Conservation (phyloP, 2,797 vertebrate genomes). For the Peromyscus melanophrys region DNA sequence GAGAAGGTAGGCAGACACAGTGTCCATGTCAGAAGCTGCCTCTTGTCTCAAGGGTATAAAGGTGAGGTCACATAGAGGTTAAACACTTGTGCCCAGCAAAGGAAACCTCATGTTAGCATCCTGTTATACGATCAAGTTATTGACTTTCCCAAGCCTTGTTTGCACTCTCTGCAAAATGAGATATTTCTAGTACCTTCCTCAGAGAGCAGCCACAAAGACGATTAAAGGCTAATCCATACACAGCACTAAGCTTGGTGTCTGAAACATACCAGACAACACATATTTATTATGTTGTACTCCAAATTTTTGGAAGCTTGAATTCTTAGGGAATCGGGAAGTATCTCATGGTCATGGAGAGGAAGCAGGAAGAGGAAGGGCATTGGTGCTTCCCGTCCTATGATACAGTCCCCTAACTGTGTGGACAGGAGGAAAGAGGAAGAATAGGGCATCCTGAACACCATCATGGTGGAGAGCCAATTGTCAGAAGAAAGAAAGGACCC, state of each 20-base stretch:
- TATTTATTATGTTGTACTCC: slow-evolving; percentile 22
- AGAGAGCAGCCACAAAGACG: slow-evolving; percentile 25
- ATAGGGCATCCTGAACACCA: neutral
- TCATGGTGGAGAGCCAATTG: neutral
- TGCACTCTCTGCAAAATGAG: slow-evolving; percentile 11
- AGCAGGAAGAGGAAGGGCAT: neutral
- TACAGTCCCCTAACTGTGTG: neutral
- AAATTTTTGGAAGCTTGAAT: slow-evolving; percentile 46
- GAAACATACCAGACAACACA: slow-evolving; percentile 32
- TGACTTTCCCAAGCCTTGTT: slow-evolving; percentile 32
- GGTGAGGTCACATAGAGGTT: neutral
- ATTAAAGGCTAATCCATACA: slow-evolving; percentile 52
- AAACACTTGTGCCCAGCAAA: neutral
- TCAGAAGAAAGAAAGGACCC: neutral
- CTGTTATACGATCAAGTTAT: neutral
- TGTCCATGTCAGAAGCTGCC: neutral
- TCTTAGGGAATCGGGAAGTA: slow-evolving; percentile 28
- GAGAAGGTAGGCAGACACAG: neutral
- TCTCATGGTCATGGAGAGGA: neutral
- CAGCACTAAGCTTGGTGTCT: neutral
- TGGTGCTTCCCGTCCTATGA: neutral
- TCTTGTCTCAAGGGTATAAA: neutral
- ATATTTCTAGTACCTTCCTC: slow-evolving; percentile 10
- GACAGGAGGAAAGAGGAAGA: slow-evolving; percentile 13
- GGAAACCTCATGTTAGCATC: neutral